A percentile compares a stretch with the other conserved stretches of the same genome.
Evolutionary conservation across 2,113 vertebrate species (phyloP).

Genomic region (Chaetodon trifascialis): DNA sequence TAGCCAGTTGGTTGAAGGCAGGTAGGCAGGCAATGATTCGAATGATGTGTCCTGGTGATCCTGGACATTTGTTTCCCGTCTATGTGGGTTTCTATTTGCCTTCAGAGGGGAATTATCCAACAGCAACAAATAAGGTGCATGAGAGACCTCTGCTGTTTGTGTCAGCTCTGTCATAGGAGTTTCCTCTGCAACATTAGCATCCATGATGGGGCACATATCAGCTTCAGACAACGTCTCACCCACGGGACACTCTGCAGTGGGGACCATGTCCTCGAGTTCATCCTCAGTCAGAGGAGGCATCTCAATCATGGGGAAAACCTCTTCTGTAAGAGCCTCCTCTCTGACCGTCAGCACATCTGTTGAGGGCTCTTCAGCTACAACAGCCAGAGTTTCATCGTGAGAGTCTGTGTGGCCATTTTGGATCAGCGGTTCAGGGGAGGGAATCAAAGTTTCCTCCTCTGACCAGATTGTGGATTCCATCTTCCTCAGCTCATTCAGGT

Average conservation of each 20-base stretch:
- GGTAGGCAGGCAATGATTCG: conserved; percentile 77
- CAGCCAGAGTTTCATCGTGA: not conserved
- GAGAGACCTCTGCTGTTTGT: not conserved
- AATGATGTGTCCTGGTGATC: conserved; percentile 73
- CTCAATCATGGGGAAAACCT: conserved; percentile 7
- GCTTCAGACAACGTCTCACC: conserved; percentile 13
- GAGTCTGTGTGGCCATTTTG: conserved; percentile 44
- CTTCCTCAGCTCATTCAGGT: conserved; percentile 75
- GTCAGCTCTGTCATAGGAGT: not conserved
- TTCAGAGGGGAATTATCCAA: not conserved
- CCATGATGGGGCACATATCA: not conserved
- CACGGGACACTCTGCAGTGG: conserved; percentile 6
- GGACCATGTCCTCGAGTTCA: conserved; percentile 2
- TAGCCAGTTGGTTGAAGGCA: conserved; percentile 78
- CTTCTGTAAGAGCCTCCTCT: conserved; percentile 15
- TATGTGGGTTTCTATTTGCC: conserved; percentile 13
- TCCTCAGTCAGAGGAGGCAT: conserved; percentile 18
- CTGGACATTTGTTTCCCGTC: conserved; percentile 9
- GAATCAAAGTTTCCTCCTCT: conserved; percentile 67
- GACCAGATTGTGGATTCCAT: conserved; percentile 83
- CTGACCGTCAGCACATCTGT: not conserved
- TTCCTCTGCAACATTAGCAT: not conserved
- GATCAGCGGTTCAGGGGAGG: conserved; percentile 60
- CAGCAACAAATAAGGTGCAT: not conserved
- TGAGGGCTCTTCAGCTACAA: conserved; percentile 7